These are phyloP conservation scores for Tetrao urogallus DNA, from an alignment of 2,113 vertebrate species.

Conservation along the genomic window DNA sequence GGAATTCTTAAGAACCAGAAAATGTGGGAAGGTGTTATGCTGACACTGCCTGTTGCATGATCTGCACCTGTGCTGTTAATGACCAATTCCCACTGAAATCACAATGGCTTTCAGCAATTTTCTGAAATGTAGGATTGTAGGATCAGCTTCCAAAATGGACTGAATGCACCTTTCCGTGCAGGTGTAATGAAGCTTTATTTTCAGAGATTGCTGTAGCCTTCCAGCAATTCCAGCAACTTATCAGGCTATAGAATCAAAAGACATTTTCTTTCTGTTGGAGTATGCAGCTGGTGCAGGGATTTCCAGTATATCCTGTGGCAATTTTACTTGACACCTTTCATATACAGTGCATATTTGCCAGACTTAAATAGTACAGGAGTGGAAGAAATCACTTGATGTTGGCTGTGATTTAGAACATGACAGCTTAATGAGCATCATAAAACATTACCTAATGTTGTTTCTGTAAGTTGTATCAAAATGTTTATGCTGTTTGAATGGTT, in stretches of 20 bases:
- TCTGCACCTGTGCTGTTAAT: constrained; percentile 43
- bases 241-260: constrained; percentile 55
- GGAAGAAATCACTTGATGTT: constrained; percentile 21
- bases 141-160: constrained; percentile 51
- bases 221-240: constrained; percentile 41
- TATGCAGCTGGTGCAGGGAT: constrained; percentile 66
- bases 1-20: constrained; percentile 31
- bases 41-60: neutral
- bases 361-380: neutral
- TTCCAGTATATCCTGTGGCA: constrained; percentile 65
- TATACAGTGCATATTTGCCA: constrained; percentile 31
- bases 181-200: constrained; percentile 44
- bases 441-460: constrained; percentile 33
- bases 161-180: constrained; percentile 31
- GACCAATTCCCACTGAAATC: constrained; percentile 16
- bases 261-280: constrained; percentile 52
- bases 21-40: neutral
- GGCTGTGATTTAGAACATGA: constrained; percentile 34
- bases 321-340: constrained; percentile 65
- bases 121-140: neutral
- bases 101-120: constrained; percentile 41
- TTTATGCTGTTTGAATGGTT: constrained; percentile 34
- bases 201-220: constrained; percentile 48
- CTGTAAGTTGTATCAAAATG: constrained; percentile 36
- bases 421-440: constrained; percentile 56